Base-by-base conservation (phyloP, 1,140 invertebrate species). In the Drosophila kanapiae region DNA sequence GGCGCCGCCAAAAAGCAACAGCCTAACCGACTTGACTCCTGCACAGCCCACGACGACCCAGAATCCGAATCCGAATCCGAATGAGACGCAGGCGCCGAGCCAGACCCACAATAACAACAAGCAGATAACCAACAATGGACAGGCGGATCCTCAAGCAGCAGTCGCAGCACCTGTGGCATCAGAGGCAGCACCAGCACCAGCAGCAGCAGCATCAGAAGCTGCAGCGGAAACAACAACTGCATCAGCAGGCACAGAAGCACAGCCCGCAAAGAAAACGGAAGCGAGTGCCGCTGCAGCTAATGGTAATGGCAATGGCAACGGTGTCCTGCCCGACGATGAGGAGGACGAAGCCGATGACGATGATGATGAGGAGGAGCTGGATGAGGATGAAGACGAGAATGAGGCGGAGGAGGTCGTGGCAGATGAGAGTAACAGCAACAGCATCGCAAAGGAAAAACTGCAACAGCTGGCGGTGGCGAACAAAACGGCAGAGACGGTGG, bases 1-100 rank as follows among this genome's bases (percentile, higher is more conserved):
- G 91, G 94, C 94, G 82, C 94, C 94, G 35, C 87, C 92, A 16
- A 82, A 92, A 63, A 93, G 93, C 49, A 94, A 94, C 45, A 75
- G 61, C 47, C 64, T 81, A 38, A 42, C 67, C 31, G 53, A 56
- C 45, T 47, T 57, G 67, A 58, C 63, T 35, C 69, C 60, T 29
- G 42, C 61, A 45, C 49, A 64, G 72, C 51, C 54, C 43, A 60
- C 58, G 53, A 58, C 58, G 48, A 53, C n/a, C 45, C 47, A 38
- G 76, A 78, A 48, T 51, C 61, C 23, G 37, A 47, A 58, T 61
- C 57, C 67, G 48, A 37, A 58, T 53, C 47, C 16, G 43, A 37
- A 58, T 53, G 37, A 74, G 62, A 64, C 59, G 51, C 53, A 51
- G 74, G 10, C 54, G 65, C 63, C 53, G 40, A 69, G 54, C 74